Evolutionary conservation across 1,140 invertebrate genomes (phyloP), one percentile per base, ranked within the genome.

Genomic region (Leptinotarsa undecemlineata): DNA sequence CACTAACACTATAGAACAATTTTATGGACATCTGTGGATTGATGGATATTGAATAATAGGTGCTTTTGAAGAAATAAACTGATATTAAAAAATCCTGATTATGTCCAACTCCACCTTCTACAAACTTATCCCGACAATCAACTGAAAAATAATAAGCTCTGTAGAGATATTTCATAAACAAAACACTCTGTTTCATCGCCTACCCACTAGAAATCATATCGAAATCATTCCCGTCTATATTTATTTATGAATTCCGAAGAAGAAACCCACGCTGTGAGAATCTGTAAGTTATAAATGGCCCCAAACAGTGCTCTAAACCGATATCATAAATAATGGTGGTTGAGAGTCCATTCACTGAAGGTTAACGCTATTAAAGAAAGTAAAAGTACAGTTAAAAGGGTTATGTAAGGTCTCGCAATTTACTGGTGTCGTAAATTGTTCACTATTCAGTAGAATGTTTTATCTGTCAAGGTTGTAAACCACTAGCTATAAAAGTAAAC

Each of bases 341-440:
- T 11, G 21, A n/a, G 48, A 21, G 68, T n/a, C 42, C 6, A 51
- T 48, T 64, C 23, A 23, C 17, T 69, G 19, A 48, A 69, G 47
- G 33, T 26, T 26, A 42, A 69, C 19, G 48, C 48, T 69, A 69
- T 69, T 69, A 69, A 42, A 48, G 68, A 69, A 69, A 69, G 68
- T 13, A 69, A 69, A 48, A 69, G 68, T 69, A 51, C 20, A 69
- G 14, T 69, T 69, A 20, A 72, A 57, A 72, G 70, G 70, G 26
- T 72, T 72, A 61, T 19, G 61, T 62, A 72, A 74, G 67, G 48
- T 19, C 51, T 57, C 51, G 51, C 51, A 57, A 57, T 57, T 17
- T 33, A 61, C 60, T 74, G 66, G 42, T 64, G 70, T 70, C 77
- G 78, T 79, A 81, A 80, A 80, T 81, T 78, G 76, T 80, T 75